phyloP scores from a whole-genome alignment of 2,888 invertebrate species.

The Apamea epomidion region DNA sequence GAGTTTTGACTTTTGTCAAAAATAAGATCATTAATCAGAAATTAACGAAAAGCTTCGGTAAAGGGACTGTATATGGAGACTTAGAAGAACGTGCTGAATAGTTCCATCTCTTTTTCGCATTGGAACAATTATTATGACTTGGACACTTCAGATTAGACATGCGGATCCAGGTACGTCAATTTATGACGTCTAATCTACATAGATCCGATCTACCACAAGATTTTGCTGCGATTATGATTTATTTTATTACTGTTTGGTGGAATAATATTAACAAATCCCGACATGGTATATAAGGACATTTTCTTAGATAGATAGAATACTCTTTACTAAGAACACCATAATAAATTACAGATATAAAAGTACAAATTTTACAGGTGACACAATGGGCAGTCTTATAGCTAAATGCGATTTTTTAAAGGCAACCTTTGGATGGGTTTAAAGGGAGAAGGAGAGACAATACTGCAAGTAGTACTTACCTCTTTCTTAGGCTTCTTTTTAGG shows the following conservation, averaged over 20 bases:
- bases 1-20: background rate
- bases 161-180: background rate
- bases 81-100: too few species aligned
- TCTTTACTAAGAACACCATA: too few species aligned
- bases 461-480: conserved; percentile 80
- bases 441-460: background rate
- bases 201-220: background rate
- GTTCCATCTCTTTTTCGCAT: background rate
- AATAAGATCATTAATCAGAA: background rate
- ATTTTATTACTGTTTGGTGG: background rate
- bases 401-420: background rate
- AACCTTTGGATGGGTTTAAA: background rate
- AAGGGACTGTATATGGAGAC: too few species aligned
- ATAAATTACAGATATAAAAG: background rate
- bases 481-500: conserved; percentile 88
- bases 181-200: background rate
- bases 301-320: background rate
- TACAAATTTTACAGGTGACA: background rate
- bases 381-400: background rate
- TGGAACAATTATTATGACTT: background rate
- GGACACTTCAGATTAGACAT: background rate
- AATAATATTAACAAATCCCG: background rate
- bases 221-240: background rate
- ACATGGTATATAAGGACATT: background rate
- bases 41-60: background rate